Evolutionary conservation across 2,113 vertebrate species (phyloP).

Genomic region (Osmerus mordax): DNA sequence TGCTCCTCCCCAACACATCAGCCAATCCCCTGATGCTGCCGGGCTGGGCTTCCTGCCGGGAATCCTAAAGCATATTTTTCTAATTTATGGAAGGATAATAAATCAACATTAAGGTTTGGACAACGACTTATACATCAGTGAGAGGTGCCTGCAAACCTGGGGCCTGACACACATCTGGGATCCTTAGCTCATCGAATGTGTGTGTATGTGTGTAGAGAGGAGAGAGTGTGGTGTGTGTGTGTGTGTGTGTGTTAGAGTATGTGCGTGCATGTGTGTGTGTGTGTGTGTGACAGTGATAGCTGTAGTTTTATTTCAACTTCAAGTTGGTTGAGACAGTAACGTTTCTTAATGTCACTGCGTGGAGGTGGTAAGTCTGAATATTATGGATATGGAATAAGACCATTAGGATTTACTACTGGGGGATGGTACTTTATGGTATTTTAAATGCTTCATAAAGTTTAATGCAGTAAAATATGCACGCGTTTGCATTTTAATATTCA

Average conservation of each 20-base stretch:
- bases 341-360: slow-evolving; percentile 68
- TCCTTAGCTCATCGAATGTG: slow-evolving; percentile 57
- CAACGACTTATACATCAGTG: slow-evolving; percentile 99
- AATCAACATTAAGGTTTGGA: slow-evolving; percentile 99
- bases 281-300: slow-evolving; percentile 32
- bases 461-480: slow-evolving; percentile 73
- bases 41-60: slow-evolving; percentile 90
- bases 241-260: slow-evolving; percentile 12
- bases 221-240: slow-evolving; percentile 31
- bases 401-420: slow-evolving; percentile 77
- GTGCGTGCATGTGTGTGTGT: not conserved
- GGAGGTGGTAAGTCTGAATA: slow-evolving; percentile 68
- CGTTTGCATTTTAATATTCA: slow-evolving; percentile 79
- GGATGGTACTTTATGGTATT: slow-evolving; percentile 56
- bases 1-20: slow-evolving; percentile 97
- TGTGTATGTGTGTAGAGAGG: slow-evolving; percentile 10
- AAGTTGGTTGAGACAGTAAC: slow-evolving; percentile 67
- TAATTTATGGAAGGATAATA: slow-evolving; percentile 99
- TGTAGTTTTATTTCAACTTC: slow-evolving; percentile 61
- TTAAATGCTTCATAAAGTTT: slow-evolving; percentile 82
- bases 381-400: slow-evolving; percentile 71
- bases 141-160: slow-evolving; percentile 94
- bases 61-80: slow-evolving; percentile 99
- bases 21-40: slow-evolving; percentile 96
- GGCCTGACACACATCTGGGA: slow-evolving; percentile 68